Base-by-base conservation (phyloP, 1,140 invertebrate genomes). In the Calycopis cecrops region DNA sequence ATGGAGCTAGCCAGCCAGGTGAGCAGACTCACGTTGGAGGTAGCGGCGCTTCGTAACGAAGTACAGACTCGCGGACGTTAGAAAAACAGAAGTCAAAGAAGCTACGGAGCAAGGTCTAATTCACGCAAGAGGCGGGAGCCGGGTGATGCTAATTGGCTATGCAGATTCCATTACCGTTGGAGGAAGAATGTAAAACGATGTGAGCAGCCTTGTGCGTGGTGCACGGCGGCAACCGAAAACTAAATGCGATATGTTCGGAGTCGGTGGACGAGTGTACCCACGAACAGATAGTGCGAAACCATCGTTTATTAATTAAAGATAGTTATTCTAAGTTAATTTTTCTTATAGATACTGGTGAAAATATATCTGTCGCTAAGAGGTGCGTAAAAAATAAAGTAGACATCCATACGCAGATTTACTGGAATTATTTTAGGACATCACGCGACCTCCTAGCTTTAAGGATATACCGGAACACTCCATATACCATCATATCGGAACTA, bases 331-430 rank as follows among this genome's bases (percentile, higher is more conserved):
- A 34, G 16, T 35, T 35, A 34, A 48, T 7, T 11, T 48, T 48
- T 21, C 28, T 56, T 4, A 56, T 56, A 1, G 47, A 56, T 33
- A 56, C 54, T 2, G 53, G 34, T 1, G 53, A 42, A 4, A 55
- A 55, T 37, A 48, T 55, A 9, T 55, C 44, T 9, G 53, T 51
- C 9, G 28, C 55, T 35, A 52, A 57, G 40, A 42, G 33, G 40
- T 47, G 28, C 35, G 49, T 51, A 51, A 14, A 42, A 28, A 35
- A 35, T 8, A 9, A 4, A 14, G 17, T 52, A n/a, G n/a, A n/a
- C 8, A 17, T 4, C 11, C 11, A 33, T 33, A 10, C 21, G 48
- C n/a, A n/a, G n/a, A n/a, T n/a, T n/a, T n/a, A n/a, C n/a, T n/a
- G n/a, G n/a, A n/a, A n/a, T n/a, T n/a, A n/a, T n/a, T n/a, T n/a